phyloP scores from a whole-genome alignment of 2,888 invertebrate species.

The Drosophila pegasa region DNA sequence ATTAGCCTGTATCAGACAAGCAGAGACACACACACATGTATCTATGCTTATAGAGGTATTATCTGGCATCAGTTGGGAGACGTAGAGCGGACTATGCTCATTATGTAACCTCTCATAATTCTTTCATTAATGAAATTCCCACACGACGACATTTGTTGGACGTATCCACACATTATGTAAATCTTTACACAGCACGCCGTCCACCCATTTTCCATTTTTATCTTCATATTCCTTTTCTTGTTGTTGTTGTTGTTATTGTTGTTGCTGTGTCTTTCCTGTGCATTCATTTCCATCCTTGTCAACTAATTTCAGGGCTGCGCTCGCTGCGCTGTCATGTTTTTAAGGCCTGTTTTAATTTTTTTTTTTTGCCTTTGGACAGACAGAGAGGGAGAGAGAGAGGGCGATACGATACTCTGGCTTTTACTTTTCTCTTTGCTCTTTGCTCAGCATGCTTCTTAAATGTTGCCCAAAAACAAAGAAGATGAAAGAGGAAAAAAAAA shows the following conservation, averaged over 20 bases:
- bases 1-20: constrained; percentile 54
- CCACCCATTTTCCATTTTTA: constrained; percentile 60
- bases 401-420: constrained; percentile 58
- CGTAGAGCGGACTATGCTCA: constrained; percentile 46
- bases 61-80: constrained; percentile 57
- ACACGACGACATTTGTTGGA: constrained; percentile 65
- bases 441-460: constrained; percentile 62
- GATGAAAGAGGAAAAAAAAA: constrained; percentile 6
- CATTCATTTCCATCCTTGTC: constrained; percentile 68
- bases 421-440: constrained; percentile 65
- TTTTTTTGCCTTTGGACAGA: constrained; percentile 24
- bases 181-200: constrained; percentile 75
- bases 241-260: constrained; percentile 7
- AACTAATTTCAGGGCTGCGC: constrained; percentile 76
- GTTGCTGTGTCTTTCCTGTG: constrained; percentile 16
- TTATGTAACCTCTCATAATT: constrained; percentile 80
- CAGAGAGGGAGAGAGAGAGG: constrained; percentile 2
- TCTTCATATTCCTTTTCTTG: constrained; percentile 14
- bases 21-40: constrained; percentile 25
- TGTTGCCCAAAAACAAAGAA: constrained; percentile 71
- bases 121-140: constrained; percentile 80
- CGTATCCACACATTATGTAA: constrained; percentile 73
- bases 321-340: constrained; percentile 74
- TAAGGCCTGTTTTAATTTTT: constrained; percentile 73
- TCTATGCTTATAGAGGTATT: constrained; percentile 32